These are phyloP conservation scores for Zaprionus vittiger DNA, from an alignment of 1,140 invertebrate genomes.

Conservation along the genomic window DNA sequence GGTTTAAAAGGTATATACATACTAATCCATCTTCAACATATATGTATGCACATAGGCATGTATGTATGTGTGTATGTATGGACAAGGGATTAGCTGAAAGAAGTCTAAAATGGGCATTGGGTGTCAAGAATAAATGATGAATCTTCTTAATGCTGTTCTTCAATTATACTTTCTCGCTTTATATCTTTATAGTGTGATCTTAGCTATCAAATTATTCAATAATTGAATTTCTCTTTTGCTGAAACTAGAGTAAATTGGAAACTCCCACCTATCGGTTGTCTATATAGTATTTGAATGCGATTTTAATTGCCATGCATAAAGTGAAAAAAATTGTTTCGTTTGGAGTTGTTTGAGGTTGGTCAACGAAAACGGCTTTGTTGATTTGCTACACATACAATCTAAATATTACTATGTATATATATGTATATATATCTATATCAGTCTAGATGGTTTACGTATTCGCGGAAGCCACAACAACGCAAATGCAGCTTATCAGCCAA, in stretches of 20 bases:
- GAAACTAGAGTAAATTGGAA: neutral
- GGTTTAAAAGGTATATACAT: neutral
- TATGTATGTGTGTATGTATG: too few species aligned
- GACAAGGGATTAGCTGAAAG: too few species aligned
- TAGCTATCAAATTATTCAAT: too few species aligned
- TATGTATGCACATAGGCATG: neutral
- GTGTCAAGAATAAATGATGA: too few species aligned
- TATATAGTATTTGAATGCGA: neutral
- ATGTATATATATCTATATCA: neutral
- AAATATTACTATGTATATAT: neutral
- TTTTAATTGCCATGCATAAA: neutral
- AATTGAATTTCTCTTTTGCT: too few species aligned
- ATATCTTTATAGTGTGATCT: neutral
- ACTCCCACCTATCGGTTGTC: neutral
- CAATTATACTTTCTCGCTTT: neutral
- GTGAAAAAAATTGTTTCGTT: neutral
- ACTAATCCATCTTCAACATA: neutral
- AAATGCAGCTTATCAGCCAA: conserved; percentile 39
- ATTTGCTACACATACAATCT: neutral
- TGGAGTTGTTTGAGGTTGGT: neutral
- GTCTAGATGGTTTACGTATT: neutral
- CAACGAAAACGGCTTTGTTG: neutral
- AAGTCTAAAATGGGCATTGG: too few species aligned
- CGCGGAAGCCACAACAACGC: conserved; percentile 26
- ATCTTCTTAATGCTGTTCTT: neutral